A percentile compares a stretch with the other conserved stretches of the same genome.
These are phyloP conservation scores for Cataglyphis livida DNA, from an alignment of 2,888 invertebrate species.

Conservation along the genomic window DNA sequence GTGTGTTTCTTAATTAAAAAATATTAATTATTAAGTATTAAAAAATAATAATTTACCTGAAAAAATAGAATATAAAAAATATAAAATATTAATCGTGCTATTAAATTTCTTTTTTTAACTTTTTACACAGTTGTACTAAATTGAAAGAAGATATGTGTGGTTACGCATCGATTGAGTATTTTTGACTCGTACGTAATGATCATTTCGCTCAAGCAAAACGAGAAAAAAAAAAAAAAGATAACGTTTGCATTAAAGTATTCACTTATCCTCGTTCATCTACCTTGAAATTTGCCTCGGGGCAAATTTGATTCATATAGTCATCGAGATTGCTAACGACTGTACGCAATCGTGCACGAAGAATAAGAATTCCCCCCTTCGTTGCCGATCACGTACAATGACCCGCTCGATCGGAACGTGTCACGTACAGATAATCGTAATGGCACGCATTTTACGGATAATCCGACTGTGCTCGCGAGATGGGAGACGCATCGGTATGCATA, in stretches of 20 bases:
- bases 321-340: conserved; percentile 54
- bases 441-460: conserved; percentile 74
- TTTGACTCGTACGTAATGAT: conserved; percentile 3
- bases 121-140: background rate
- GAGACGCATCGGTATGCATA: conserved; percentile 65
- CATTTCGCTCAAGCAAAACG: background rate
- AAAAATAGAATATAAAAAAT: background rate
- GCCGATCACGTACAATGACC: conserved; percentile 72
- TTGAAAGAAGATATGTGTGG: background rate
- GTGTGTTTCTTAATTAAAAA: no score
- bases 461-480: conserved; percentile 63
- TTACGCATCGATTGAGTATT: conserved; percentile 22
- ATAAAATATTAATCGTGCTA: background rate
- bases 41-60: background rate
- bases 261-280: conserved; percentile 45
- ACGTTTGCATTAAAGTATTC: conserved; percentile 48
- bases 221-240: background rate
- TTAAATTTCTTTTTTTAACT: background rate
- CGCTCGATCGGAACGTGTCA: conserved; percentile 69
- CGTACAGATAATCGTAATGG: conserved; percentile 74
- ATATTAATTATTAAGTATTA: background rate
- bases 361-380: conserved; percentile 57
- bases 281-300: conserved; percentile 40
- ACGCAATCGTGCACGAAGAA: conserved; percentile 68
- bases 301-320: conserved; percentile 50